Evolutionary conservation across 2,797 vertebrate genomes (phyloP), one percentile per base, ranked within the genome.

Genomic region (Cirrhinus mrigala): DNA sequence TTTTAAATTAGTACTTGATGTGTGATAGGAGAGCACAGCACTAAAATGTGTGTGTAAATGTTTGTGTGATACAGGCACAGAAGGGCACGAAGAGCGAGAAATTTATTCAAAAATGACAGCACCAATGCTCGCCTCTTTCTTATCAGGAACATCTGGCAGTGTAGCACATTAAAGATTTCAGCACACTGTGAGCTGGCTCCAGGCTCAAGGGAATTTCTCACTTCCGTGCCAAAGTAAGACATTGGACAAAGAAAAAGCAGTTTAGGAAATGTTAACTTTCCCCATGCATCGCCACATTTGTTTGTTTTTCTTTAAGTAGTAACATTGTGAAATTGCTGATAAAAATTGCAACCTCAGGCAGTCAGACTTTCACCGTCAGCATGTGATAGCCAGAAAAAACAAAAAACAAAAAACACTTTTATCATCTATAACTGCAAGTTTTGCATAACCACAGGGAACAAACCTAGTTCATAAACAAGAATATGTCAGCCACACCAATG

Each of bases 81-180:
- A 75, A 77, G 91, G 86, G 90, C 93, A 94, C 92, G 90, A 92
- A 92, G 92, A 83, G 75, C 86, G 87, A 62, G 48, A 86, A 90
- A 88, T 89, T 40, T 86, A 86, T 82, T 88, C 69, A 84, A 89
- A 91, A 92, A 90, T 82, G 84, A 91, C 91, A 90, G 91, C 90
- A 85, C 85, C 88, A 88, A 90, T 85, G 90, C 91, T 92, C 88
- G 86, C 86, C 87, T 88, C 82, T 50, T 89, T 90, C 91, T 92
- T 90, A 92, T 89, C 89, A 85, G 90, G 87, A 90, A 90, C 94
- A 94, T 93, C 92, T 95, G 93, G 91, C 92, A 81, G 87, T 86
- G 88, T 86, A 84, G n/a, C 54, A 82, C 68, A 87, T 75, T 80
- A 86, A 88, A 90, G 77, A 90, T 85, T 69, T 86, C 85, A 88